phyloP scores from a whole-genome alignment of 2,797 vertebrate genomes.

The Australoheros facetus region DNA sequence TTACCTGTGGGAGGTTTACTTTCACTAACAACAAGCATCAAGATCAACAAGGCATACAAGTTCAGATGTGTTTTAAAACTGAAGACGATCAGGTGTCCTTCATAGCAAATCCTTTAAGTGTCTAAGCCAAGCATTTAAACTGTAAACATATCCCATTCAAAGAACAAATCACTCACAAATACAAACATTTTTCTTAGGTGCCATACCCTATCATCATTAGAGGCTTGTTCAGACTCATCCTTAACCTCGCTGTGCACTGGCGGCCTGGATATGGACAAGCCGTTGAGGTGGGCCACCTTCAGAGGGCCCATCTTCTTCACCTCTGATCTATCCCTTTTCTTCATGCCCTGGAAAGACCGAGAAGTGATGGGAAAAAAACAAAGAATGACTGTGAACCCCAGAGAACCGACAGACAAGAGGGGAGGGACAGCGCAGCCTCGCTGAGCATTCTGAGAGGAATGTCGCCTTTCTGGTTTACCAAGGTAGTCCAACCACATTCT shows the following conservation, averaged over 20 bases:
- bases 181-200: not conserved
- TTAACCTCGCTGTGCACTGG: conserved; percentile 86
- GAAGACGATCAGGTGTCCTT: not conserved
- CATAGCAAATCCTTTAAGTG: not conserved
- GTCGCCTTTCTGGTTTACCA: conserved; percentile 53
- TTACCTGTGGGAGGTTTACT: not conserved
- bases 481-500: conserved; percentile 51
- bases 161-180: not conserved
- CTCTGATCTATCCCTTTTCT: conserved; percentile 87
- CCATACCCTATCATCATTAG: conserved; percentile 93
- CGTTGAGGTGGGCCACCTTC: conserved; percentile 92
- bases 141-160: not conserved
- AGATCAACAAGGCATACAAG: not conserved
- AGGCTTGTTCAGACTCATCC: conserved; percentile 87
- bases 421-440: conserved; percentile 17
- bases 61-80: not conserved
- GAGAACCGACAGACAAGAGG: not conserved
- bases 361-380: not conserved
- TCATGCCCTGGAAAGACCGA: conserved; percentile 86
- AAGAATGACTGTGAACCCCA: not conserved
- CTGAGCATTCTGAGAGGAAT: conserved; percentile 38
- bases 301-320: conserved; percentile 92
- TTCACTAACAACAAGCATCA: not conserved
- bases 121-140: not conserved
- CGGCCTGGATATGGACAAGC: conserved; percentile 87